These are phyloP conservation scores for Characodon lateralis DNA, from an alignment of 2,797 vertebrate species.

Conservation along the genomic window DNA sequence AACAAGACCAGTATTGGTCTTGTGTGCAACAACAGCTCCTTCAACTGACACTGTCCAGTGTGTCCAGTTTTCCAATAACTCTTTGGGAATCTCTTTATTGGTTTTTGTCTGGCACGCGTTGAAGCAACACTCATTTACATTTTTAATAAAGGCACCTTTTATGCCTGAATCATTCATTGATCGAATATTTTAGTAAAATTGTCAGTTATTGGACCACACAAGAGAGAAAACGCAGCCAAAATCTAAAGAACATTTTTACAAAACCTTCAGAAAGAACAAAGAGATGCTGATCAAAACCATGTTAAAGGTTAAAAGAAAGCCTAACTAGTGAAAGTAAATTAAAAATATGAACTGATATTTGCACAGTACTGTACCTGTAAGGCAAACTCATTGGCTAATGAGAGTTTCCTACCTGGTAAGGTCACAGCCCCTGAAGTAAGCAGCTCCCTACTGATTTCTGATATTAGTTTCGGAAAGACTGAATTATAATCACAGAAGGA, in stretches of 20 bases:
- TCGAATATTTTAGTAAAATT: background rate
- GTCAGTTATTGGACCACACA: background rate
- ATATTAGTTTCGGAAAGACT: slow-evolving; percentile 64
- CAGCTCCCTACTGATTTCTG: slow-evolving; percentile 81
- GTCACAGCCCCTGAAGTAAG: slow-evolving; percentile 80
- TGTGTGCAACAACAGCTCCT: background rate
- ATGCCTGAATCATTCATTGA: background rate
- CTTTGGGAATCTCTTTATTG: background rate
- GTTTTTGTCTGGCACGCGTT: background rate
- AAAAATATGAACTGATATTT: background rate
- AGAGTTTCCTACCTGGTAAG: slow-evolving; percentile 79
- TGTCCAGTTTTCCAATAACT: background rate
- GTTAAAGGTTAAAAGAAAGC: background rate
- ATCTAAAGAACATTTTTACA: background rate
- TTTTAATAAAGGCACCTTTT: background rate
- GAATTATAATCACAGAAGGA: slow-evolving; percentile 34
- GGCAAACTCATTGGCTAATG: slow-evolving; percentile 1
- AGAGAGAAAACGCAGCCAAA: background rate
- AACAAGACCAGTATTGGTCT: background rate
- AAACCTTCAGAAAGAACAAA: background rate
- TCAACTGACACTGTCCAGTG: background rate
- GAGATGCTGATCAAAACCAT: background rate
- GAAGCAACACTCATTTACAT: background rate
- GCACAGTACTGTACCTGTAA: background rate
- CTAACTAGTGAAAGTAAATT: background rate